Evolutionary conservation across 2,888 invertebrate species (phyloP).

Genomic region (Pseudeuparius sepicola): DNA sequence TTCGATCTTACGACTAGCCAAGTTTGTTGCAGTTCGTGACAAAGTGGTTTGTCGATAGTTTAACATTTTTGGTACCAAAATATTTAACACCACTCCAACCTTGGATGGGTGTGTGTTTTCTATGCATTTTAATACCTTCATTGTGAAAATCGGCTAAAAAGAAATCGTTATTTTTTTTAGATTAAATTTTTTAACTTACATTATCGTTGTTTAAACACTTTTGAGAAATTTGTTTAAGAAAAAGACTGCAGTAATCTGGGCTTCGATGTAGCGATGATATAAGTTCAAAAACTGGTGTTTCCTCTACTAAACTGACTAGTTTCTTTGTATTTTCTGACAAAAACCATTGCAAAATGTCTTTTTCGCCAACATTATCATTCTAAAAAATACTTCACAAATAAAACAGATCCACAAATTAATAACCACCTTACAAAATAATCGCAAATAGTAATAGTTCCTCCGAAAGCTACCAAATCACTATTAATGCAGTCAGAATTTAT

Average conservation of each 20-base stretch:
- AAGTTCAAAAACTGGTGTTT: constrained; percentile 57
- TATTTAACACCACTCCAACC: constrained; percentile 58
- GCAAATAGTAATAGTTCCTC: constrained; percentile 62
- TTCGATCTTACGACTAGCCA: constrained; percentile 61
- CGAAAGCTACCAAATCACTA: constrained; percentile 53
- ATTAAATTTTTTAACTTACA: constrained; percentile 16
- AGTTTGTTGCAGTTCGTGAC: constrained; percentile 57
- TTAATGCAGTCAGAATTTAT: constrained; percentile 43
- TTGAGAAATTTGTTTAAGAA: too few relatives aligned
- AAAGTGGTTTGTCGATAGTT: constrained; percentile 58
- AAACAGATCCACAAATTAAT: too few relatives aligned
- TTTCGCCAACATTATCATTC: constrained; percentile 61
- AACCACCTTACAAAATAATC: constrained; percentile 61
- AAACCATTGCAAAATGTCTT: constrained; percentile 66
- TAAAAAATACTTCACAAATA: constrained; percentile 31
- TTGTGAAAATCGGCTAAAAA: constrained; percentile 53
- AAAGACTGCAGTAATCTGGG: too few relatives aligned
- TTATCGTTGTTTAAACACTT: constrained; percentile 17
- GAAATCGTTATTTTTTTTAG: constrained; percentile 1
- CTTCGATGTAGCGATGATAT: constrained; percentile 50
- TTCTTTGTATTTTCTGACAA: constrained; percentile 62
- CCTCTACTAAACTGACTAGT: constrained; percentile 52
- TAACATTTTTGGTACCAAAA: constrained; percentile 54
- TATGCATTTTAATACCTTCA: constrained; percentile 58
- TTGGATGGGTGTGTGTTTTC: constrained; percentile 59